Base-by-base conservation (phyloP, 35 echinoderm and acorn worm species). In the Nesometra sesokonis region DNA sequence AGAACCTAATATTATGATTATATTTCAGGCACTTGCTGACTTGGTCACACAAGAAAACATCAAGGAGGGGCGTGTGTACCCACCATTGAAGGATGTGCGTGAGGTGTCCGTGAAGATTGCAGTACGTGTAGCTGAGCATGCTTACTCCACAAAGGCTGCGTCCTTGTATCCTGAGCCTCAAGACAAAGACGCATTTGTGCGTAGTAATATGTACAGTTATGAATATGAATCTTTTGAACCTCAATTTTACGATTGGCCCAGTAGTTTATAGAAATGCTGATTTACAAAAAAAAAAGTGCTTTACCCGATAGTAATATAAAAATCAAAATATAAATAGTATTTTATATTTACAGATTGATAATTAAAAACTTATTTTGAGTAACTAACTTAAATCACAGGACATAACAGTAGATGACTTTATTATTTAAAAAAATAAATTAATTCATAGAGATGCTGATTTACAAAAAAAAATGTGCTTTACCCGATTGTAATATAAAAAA, bases 51-150 rank as follows among this genome's bases (percentile, higher is more conserved):
- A 94, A 29, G 87, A 85, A 5, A 87, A 98, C 90, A 77, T 98
- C 0, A 81, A 89, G n/a, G 95, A 98, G 52, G 95, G 95, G 23
- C 83, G 95, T 0, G 90, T 98, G 81, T 98, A 98, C 47, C 95
- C 95, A 31, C 95, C 95, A 23, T 84, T 98, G 0, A 46, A 90
- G 23, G 86, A 93, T 17, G 92, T 98, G 0, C 84, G 95, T 13
- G 95, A 98, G 40, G 95, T 98, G 5, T 98, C 95, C 47, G 84
- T 98, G 40, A 88, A 94, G 84, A 90, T 98, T 33, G 95, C 95
- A 7, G 78, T 86, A 5, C 81, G 85, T 17, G 89, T 89, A 2
- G 92, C 87, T 0, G 87, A 94, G 87, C 91, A 98, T 77, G 95
- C 89, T 0, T 98, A 90, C 82, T 35, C 87, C 30, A 84, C 85